A percentile compares a stretch with the other conserved stretches of the same genome.
These are phyloP conservation scores for Sebastes schlegelii DNA, from an alignment of 2,113 vertebrate genomes.

Conservation along the genomic window DNA sequence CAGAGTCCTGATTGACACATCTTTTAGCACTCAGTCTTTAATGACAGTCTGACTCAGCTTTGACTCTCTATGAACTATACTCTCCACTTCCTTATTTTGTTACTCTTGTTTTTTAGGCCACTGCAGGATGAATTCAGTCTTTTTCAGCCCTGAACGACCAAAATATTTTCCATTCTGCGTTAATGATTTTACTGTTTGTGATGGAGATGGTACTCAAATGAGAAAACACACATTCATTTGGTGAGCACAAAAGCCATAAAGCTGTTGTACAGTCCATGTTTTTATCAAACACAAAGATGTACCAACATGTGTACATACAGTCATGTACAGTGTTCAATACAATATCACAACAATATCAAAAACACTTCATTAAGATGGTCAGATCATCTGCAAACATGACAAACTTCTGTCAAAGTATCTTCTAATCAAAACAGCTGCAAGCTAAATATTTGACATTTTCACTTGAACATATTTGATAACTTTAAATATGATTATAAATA, in stretches of 20 bases:
- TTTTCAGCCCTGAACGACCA: neutral
- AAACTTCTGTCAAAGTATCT: neutral
- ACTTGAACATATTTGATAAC: neutral
- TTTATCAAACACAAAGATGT: conserved; percentile 40
- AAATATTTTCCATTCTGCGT: too few relatives aligned
- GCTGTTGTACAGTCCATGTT: conserved; percentile 9
- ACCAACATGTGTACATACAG: conserved; percentile 58
- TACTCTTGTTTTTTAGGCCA: too few relatives aligned
- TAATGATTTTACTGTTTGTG: conserved; percentile 23
- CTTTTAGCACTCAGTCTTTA: neutral
- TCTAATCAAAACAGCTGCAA: conserved; percentile 1
- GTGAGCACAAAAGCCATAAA: conserved; percentile 34
- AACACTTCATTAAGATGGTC: neutral
- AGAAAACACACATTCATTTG: neutral
- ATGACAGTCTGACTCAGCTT: neutral
- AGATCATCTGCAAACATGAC: conserved; percentile 2
- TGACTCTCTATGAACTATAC: neutral
- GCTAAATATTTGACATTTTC: conserved; percentile 5
- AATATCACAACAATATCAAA: conserved; percentile 4
- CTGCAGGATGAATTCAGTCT: too few relatives aligned
- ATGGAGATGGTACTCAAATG: neutral
- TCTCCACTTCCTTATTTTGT: neutral
- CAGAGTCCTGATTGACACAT: neutral
- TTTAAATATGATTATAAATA: conserved; percentile 9
- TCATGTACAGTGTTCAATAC: conserved; percentile 49